These are phyloP conservation scores for Oncorhynchus keta DNA, from an alignment of 2,113 vertebrate genomes.

Conservation along the genomic window DNA sequence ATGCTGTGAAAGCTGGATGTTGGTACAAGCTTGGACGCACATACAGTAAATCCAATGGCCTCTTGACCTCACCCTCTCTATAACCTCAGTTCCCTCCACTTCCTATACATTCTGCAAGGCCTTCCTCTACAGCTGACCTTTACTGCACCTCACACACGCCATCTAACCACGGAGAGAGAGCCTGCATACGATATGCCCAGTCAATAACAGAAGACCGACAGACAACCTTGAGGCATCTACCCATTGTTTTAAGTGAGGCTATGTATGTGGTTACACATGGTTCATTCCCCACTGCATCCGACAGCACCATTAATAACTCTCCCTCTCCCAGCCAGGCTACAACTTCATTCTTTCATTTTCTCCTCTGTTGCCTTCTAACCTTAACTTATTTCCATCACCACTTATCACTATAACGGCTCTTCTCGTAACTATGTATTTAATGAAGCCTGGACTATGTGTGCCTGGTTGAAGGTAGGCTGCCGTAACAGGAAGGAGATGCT, in stretches of 20 bases:
- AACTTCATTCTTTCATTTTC: slow-evolving; percentile 71
- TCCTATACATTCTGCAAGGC: slow-evolving; percentile 27
- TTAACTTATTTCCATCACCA: slow-evolving; percentile 30
- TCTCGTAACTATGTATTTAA: slow-evolving; percentile 67
- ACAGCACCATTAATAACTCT: not conserved
- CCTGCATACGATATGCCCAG: not conserved
- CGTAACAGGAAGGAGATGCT: slow-evolving; percentile 58
- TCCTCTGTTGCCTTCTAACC: slow-evolving; percentile 64
- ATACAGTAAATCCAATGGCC: slow-evolving; percentile 34
- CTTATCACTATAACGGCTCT: slow-evolving; percentile 63
- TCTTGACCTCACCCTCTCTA: slow-evolving; percentile 12
- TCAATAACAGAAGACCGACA: not conserved
- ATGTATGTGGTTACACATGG: not conserved
- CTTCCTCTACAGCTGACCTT: slow-evolving; percentile 24
- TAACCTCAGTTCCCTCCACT: slow-evolving; percentile 46
- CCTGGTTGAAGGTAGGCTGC: slow-evolving; percentile 64
- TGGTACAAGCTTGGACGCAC: slow-evolving; percentile 21
- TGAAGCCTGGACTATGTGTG: slow-evolving; percentile 63
- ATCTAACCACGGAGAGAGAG: not conserved
- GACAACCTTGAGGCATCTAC: slow-evolving; percentile 45
- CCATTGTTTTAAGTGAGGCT: slow-evolving; percentile 4
- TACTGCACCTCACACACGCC: not conserved
- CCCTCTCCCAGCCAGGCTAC: slow-evolving; percentile 42
- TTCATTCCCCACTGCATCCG: not conserved
- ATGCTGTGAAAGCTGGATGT: slow-evolving; percentile 36